phyloP scores from a whole-genome alignment of 2,888 invertebrate genomes.

The Steinernema scapterisci region DNA sequence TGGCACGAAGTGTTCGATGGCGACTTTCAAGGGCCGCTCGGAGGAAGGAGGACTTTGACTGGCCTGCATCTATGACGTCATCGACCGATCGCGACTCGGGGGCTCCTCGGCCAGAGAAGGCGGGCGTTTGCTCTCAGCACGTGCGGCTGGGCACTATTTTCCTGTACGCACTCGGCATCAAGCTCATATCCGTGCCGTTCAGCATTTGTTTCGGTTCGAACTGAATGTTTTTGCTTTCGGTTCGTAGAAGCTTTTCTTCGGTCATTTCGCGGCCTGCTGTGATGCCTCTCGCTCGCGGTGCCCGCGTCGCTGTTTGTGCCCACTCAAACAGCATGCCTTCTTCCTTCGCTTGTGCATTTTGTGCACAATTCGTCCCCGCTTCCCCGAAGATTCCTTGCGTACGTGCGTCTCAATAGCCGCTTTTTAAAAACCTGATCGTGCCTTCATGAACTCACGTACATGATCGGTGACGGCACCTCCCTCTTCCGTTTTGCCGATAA shows the following conservation, averaged over 20 bases:
- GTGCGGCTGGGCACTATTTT: slow-evolving; percentile 21
- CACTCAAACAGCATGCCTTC: neutral
- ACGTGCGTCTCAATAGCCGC: neutral
- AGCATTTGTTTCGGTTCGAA: neutral
- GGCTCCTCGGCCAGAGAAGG: neutral
- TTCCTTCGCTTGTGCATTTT: neutral
- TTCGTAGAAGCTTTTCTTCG: neutral
- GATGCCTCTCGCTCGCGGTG: no score
- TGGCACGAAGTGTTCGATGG: no score
- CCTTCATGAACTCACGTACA: slow-evolving; percentile 1
- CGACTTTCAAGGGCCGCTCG: no score
- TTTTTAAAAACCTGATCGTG: slow-evolving; percentile 9
- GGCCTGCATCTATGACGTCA: neutral
- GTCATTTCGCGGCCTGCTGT: neutral
- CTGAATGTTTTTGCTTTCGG: neutral
- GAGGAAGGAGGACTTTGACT: no score
- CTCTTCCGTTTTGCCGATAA: neutral
- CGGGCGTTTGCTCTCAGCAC: neutral
- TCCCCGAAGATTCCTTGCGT: neutral
- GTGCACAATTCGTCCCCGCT: neutral
- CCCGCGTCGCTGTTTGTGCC: neutral
- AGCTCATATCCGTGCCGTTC: slow-evolving; percentile 7
- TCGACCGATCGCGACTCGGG: neutral
- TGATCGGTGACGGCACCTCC: neutral
- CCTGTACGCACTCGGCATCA: slow-evolving; percentile 22